Conservation (phyloP, 2,888 invertebrate genomes). For the Unio pictorum region DNA sequence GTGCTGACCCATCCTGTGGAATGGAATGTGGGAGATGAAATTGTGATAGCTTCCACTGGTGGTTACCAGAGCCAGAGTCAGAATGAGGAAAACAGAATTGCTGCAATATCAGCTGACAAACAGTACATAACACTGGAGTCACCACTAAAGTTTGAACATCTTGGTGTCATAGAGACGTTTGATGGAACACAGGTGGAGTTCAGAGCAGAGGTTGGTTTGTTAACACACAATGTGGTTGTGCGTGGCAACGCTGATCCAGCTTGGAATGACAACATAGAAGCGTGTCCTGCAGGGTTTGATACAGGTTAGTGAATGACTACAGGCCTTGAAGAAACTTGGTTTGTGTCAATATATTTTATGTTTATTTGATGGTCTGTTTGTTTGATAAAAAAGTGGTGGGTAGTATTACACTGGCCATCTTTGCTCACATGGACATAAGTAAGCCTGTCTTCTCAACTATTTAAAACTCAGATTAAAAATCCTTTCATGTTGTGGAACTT, state of each 20-base stretch:
- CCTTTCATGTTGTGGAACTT: too few species aligned
- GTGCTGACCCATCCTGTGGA: conserved; percentile 29
- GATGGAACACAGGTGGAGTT: conserved; percentile 50
- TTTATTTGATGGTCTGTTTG: too few species aligned
- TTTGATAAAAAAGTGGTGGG: too few species aligned
- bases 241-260: conserved; percentile 53
- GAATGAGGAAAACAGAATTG: conserved; percentile 58
- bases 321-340: too few species aligned
- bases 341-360: too few species aligned
- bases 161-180: conserved; percentile 51
- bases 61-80: conserved; percentile 58
- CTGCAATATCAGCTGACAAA: conserved; percentile 47
- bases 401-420: too few species aligned
- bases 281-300: conserved; percentile 65
- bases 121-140: conserved; percentile 53
- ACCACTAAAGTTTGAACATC: conserved; percentile 50
- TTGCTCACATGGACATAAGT: too few species aligned
- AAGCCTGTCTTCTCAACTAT: too few species aligned
- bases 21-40: conserved; percentile 55
- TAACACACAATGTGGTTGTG: conserved; percentile 64
- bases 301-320: conserved; percentile 46
- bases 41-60: conserved; percentile 68
- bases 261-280: conserved; percentile 60
- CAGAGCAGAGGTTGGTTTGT: conserved; percentile 64
- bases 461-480: too few species aligned